Percentiles rank a stretch among this genome's conserved stretches.
Conservation (phyloP, 2,888 invertebrate species). For the Standfussiana lucernea region DNA sequence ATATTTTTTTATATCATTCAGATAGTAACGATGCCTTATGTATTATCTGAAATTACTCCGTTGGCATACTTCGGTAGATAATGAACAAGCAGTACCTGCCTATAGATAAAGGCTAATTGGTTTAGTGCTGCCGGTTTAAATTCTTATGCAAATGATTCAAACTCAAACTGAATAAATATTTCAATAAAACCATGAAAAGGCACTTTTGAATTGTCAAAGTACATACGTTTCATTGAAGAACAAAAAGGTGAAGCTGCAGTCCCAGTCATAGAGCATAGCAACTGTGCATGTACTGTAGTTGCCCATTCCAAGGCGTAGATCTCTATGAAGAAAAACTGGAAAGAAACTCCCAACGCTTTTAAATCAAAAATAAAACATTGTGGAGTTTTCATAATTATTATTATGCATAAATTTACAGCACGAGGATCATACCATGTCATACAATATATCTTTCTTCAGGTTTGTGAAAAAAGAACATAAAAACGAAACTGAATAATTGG, state of each 20-base stretch:
- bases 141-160: background rate
- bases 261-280: background rate
- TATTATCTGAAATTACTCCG: conserved; percentile 20
- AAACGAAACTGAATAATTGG: too few relatives aligned
- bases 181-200: background rate
- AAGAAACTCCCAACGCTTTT: background rate
- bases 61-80: conserved; percentile 23
- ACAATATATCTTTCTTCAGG: too few relatives aligned
- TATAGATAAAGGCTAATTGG: conserved; percentile 16
- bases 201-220: background rate
- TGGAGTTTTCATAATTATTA: too few relatives aligned
- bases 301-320: background rate
- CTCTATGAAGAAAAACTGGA: background rate
- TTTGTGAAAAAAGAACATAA: too few relatives aligned
- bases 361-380: background rate
- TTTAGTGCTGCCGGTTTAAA: conserved; percentile 13
- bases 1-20: background rate
- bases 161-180: background rate
- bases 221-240: background rate
- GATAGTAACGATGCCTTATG: background rate
- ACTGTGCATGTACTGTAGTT: background rate
- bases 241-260: background rate
- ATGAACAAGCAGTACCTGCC: background rate
- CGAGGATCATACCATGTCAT: too few relatives aligned
- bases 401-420: too few relatives aligned